Conservation (phyloP, 2,113 vertebrate species). For the Tragelaphus buxtoni region DNA sequence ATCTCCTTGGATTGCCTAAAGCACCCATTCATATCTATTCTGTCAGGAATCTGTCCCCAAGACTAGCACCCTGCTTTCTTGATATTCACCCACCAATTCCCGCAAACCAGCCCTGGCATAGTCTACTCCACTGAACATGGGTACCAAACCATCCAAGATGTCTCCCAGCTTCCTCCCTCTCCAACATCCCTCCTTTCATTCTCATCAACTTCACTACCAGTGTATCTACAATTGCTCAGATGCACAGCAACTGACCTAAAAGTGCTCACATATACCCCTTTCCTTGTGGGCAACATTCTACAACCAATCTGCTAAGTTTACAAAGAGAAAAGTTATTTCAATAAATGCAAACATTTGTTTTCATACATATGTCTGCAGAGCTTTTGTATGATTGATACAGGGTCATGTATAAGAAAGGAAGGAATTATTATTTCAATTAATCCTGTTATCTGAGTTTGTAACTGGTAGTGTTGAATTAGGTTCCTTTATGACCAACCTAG, state of each 20-base stretch:
- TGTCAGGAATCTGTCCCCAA: background rate
- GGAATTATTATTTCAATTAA: background rate
- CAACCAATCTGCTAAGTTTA: background rate
- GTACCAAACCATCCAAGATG: background rate
- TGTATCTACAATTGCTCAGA: background rate
- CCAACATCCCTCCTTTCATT: background rate
- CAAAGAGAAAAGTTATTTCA: background rate
- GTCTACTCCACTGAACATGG: background rate
- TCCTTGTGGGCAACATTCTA: background rate
- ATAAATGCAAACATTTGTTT: background rate
- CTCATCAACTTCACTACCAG: too few relatives aligned
- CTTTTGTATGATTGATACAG: background rate
- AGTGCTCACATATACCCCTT: background rate
- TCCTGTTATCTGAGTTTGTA: background rate
- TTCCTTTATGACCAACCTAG: too few relatives aligned
- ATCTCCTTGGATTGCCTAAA: background rate
- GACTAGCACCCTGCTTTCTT: background rate
- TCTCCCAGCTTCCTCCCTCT: background rate
- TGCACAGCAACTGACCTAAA: background rate
- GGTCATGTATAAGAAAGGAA: background rate
- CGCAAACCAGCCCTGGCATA: background rate
- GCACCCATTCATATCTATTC: background rate
- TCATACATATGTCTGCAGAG: background rate
- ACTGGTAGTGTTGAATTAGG: background rate
- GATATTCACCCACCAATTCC: background rate